Percentiles rank a stretch among this genome's conserved stretches.
These are phyloP conservation scores for Saccostrea glomerata DNA, from an alignment of 1,140 invertebrate species.

Conservation along the genomic window DNA sequence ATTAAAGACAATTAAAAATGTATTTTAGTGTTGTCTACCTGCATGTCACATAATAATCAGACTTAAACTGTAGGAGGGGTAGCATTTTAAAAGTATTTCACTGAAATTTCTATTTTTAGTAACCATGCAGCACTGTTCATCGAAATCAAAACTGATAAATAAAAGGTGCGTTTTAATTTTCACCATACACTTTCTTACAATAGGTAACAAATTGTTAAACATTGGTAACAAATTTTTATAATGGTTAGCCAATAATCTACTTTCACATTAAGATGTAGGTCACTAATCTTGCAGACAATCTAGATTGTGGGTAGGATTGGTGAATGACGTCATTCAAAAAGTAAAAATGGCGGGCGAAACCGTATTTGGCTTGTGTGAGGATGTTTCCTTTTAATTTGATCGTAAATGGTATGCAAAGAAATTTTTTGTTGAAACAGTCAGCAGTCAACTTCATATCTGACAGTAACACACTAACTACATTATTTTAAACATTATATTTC, in stretches of 20 bases:
- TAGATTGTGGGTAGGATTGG: not conserved
- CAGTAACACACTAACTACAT: not conserved
- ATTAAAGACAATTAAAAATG: too few relatives aligned
- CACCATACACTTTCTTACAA: not conserved
- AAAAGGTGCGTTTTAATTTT: not conserved
- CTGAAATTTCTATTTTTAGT: too few relatives aligned
- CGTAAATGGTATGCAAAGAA: not conserved
- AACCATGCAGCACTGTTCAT: too few relatives aligned
- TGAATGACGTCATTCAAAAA: not conserved
- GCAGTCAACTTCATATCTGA: not conserved
- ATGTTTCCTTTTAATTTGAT: not conserved
- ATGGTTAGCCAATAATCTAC: not conserved
- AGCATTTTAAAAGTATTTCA: too few relatives aligned
- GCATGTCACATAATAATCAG: too few relatives aligned
- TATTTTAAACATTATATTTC: not conserved
- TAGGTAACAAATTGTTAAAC: not conserved
- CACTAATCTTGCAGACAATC: not conserved
- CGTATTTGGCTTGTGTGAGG: not conserved
- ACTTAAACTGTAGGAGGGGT: too few relatives aligned
- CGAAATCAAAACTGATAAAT: too few relatives aligned
- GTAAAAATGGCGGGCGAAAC: not conserved
- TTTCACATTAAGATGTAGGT: constrained; percentile 1
- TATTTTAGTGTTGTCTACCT: too few relatives aligned
- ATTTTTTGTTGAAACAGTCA: not conserved
- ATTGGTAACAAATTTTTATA: not conserved